phyloP scores from a whole-genome alignment of 2,113 vertebrate genomes.

The Connochaetes taurinus region DNA sequence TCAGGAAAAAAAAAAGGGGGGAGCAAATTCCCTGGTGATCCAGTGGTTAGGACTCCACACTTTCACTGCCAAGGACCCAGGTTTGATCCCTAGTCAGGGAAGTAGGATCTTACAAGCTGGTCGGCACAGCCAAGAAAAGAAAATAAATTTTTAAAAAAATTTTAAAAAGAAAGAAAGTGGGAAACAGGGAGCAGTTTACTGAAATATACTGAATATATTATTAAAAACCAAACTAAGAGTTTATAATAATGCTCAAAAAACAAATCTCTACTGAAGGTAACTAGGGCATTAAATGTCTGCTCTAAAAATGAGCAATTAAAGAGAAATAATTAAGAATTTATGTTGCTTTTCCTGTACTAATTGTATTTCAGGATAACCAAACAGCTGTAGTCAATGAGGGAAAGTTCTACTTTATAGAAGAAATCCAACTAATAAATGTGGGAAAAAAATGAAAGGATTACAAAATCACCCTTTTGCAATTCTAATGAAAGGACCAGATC shows the following conservation, averaged over 20 bases:
- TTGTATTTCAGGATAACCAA: background rate
- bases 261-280: background rate
- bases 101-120: background rate
- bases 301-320: slow-evolving; percentile 15
- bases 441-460: background rate
- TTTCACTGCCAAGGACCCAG: background rate
- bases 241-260: background rate
- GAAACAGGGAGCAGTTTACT: background rate
- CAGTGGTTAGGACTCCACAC: background rate
- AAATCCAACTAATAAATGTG: background rate
- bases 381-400: background rate
- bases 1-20: background rate
- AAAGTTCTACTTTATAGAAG: background rate
- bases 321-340: background rate
- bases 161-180: background rate
- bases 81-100: background rate
- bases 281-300: background rate
- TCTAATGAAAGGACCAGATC: background rate
- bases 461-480: background rate
- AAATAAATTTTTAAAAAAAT: background rate
- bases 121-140: background rate
- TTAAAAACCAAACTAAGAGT: background rate
- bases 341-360: background rate
- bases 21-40: background rate
- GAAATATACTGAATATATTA: background rate